Conservation (phyloP, 1,140 invertebrate species). For the Cotesia vestalis region DNA sequence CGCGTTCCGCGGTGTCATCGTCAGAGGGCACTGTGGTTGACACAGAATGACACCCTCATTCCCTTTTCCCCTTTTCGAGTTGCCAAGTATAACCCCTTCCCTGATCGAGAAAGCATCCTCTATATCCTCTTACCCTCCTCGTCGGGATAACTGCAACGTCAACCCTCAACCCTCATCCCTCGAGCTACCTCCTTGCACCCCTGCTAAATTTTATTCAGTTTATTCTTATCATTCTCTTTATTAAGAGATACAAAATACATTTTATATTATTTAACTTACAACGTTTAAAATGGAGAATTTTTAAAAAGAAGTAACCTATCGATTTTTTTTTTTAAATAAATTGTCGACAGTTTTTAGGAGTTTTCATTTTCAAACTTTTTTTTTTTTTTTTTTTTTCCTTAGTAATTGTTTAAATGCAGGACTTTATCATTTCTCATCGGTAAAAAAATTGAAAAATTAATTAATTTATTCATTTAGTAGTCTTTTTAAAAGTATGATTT, state of each 20-base stretch:
- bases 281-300: too few species aligned
- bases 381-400: too few species aligned
- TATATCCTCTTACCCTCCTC: constrained; percentile 37
- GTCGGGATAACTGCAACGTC: constrained; percentile 46
- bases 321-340: too few species aligned
- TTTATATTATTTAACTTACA: not conserved
- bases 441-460: too few species aligned
- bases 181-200: constrained; percentile 33
- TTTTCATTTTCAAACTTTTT: too few species aligned
- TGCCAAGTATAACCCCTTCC: constrained; percentile 14
- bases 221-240: constrained; percentile 17
- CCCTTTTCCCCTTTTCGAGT: constrained; percentile 16
- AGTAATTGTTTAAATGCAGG: too few species aligned
- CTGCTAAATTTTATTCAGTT: constrained; percentile 31
- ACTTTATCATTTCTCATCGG: too few species aligned
- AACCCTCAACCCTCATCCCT: constrained; percentile 15
- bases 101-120: not conserved
- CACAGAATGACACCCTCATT: constrained; percentile 60
- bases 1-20: constrained; percentile 63
- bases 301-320: too few species aligned
- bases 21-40: constrained; percentile 65
- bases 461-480: too few species aligned
- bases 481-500: too few species aligned
- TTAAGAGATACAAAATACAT: constrained; percentile 18
- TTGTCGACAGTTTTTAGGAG: too few species aligned